Base-by-base conservation (phyloP, 2,888 invertebrate species). In the Cheilosia vernalis region DNA sequence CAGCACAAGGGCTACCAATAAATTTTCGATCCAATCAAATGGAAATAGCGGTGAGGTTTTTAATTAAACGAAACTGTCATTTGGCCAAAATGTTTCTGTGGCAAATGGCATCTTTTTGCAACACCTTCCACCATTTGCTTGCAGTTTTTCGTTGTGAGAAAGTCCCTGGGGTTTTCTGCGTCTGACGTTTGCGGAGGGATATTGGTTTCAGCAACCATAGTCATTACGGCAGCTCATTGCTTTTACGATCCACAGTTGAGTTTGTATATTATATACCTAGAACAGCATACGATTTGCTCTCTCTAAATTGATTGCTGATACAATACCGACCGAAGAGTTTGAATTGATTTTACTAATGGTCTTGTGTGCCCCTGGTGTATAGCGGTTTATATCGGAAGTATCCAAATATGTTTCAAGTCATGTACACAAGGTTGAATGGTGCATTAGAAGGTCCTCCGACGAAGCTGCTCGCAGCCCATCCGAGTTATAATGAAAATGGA, bases 161-260 rank as follows among this genome's bases (percentile, higher is more conserved):
- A 27, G 6, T 55, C 63, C 17, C 55, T 40, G 10, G 42, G 15
- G 47, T 47, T 63, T 15, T 15, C 67, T 19, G 24, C 27, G 3
- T 7, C 61, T 2, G 55, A 63, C n/a, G 19, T 64, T 49, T 78
- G 78, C 19, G 70, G 63, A 10, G 78, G 78, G 17, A 47, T 78
- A 55, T 56, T 70, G 63, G 78, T 70, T 40, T 61, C 78, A 44
- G 10, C 44, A n/a, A 70, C 49, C 21, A 70, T 63, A 49, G 78
- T 78, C 63, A 78, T 78, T 56, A 78, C 78, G n/a, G 78, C 78
- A 56, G 78, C 78, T 30, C 78, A 78, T 63, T 78, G 78, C 47
- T 51, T 78, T 40, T 70, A 78, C 49, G 78, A 78, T 63, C 4
- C 78, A 64, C 49, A 78, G 78, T 78, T 70, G 40, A 78, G 78